Conservation (phyloP, 2,888 invertebrate genomes). For the Ichneumon xanthorius region DNA sequence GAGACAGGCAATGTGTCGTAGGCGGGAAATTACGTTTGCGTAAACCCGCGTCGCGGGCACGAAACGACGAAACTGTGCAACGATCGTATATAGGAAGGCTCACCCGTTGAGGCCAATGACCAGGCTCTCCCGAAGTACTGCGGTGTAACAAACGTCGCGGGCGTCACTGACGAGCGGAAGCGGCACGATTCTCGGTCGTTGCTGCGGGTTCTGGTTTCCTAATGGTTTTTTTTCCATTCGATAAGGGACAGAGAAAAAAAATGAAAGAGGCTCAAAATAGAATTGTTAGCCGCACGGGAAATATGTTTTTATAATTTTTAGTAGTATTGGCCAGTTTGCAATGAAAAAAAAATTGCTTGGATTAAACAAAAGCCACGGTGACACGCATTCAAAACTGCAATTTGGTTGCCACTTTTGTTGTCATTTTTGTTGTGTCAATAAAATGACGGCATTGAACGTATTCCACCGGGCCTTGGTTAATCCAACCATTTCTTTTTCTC, state of each 20-base stretch:
- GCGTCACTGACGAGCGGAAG: conserved; percentile 9
- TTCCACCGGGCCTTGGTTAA: too few relatives aligned
- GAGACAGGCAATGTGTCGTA: conserved; percentile 43
- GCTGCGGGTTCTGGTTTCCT: conserved; percentile 18
- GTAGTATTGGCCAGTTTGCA: neutral
- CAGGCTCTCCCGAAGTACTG: conserved; percentile 16
- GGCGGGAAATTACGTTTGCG: conserved; percentile 64
- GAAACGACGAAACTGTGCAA: conserved; percentile 36
- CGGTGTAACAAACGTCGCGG: conserved; percentile 4
- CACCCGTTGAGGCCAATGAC: conserved; percentile 52
- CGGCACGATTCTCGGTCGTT: conserved; percentile 3
- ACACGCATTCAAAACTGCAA: too few relatives aligned
- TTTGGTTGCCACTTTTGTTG: too few relatives aligned
- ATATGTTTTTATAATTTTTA: neutral
- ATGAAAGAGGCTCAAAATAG: neutral
- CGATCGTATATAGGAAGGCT: conserved; percentile 14
- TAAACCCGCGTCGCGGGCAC: conserved; percentile 48
- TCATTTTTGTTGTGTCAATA: neutral
- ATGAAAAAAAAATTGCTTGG: too few relatives aligned
- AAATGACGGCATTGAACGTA: too few relatives aligned
- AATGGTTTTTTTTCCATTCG: neutral
- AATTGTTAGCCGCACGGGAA: neutral
- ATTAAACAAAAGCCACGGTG: too few relatives aligned
- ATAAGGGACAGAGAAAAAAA: neutral
- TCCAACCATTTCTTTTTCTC: too few relatives aligned